Base-by-base conservation (phyloP, 2,888 invertebrate genomes). In the Zhengitettix transpicula region DNA sequence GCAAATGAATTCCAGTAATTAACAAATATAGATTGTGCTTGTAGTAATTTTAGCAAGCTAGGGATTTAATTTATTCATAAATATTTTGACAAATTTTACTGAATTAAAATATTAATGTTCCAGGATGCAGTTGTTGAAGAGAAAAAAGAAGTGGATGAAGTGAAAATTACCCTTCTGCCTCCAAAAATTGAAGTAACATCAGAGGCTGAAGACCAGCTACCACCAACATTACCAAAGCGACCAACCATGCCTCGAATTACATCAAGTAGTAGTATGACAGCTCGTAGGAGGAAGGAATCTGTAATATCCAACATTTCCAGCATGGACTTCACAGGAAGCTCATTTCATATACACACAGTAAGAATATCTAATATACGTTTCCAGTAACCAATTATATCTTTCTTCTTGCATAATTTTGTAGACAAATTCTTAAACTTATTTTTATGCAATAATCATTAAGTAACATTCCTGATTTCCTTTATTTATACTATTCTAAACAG, bases 291-390 rank as follows among this genome's bases (percentile, higher is more conserved):
- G 63, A 82, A 82, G 68, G 81, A 80, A 57, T 85, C 85, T 1
- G 82, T 85, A 47, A 81, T 85, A 66, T 84, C 85, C 16, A 84
- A 82, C 69, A 80, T 84, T 65, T 85, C 85, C 0, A 80, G 83
- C 65, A 79, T 85, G 79, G 85, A 86, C 72, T 85, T 86, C 71
- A 84, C 83, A 44, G 85, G 85, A 63, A 85, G 85, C 66, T 84
- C 83, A 69, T 72, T 85, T 62, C 84, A 84, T 68, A 75, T 86
- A 61, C 84, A 84, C 70, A 75, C 85, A 64, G 81, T 63, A 17
- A 59, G 62, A 42, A 15, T 44, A 40, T 12, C 28, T 11, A n/a
- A n/a, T 51, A 10, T 28, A 28, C 10, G 10, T 28, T 28, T 28
- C 28, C n/a, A n/a, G 7, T 28, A 28, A 28, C 7, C 7, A 28